Conservation (phyloP, 1,140 invertebrate species). For the Caerostris extrusa region DNA sequence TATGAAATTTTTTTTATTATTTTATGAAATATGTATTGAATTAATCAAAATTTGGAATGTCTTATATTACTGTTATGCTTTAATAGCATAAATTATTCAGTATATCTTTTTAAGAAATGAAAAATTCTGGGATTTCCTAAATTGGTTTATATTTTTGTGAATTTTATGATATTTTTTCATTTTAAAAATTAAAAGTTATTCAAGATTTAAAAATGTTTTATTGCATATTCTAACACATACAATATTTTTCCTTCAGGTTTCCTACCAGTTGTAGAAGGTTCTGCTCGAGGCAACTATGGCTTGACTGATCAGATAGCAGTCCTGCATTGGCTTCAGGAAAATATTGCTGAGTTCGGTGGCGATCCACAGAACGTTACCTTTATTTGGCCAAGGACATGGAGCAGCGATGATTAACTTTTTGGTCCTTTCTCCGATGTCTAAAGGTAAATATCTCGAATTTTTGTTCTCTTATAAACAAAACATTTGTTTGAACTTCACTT, state of each 20-base stretch:
- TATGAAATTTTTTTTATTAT: no score
- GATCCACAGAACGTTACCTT: conserved; percentile 95
- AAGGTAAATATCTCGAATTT: conserved; percentile 85
- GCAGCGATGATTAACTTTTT: conserved; percentile 97
- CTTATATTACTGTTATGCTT: no score
- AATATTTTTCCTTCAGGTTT: conserved; percentile 86
- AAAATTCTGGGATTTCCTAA: no score
- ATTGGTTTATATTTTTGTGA: background rate
- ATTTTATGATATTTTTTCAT: background rate
- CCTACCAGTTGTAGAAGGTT: conserved; percentile 89
- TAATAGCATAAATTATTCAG: no score
- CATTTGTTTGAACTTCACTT: no score
- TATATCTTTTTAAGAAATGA: no score
- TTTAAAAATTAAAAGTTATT: background rate
- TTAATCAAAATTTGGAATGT: no score
- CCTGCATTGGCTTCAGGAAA: conserved; percentile 95
- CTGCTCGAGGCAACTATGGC: conserved; percentile 94
- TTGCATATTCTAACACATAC: no score
- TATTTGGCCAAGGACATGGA: conserved; percentile 96
- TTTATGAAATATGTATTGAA: no score
- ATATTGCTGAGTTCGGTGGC: conserved; percentile 94
- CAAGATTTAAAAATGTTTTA: background rate
- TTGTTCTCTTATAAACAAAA: no score
- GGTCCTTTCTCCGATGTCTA: conserved; percentile 93
- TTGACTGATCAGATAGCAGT: conserved; percentile 97